These are phyloP conservation scores for Sardina pilchardus DNA, from an alignment of 2,113 vertebrate genomes.

Conservation along the genomic window DNA sequence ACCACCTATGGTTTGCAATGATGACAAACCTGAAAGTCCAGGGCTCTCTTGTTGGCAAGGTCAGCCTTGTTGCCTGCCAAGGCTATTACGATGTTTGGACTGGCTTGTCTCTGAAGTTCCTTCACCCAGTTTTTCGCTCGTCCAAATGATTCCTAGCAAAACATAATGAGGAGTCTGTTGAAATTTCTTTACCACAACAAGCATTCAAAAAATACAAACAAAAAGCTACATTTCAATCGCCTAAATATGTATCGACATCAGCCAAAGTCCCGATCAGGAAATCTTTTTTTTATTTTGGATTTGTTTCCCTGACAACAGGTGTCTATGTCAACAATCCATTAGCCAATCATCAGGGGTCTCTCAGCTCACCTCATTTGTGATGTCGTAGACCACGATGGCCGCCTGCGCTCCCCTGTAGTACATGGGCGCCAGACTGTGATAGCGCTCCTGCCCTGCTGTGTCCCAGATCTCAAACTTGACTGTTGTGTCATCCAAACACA, in stretches of 20 bases:
- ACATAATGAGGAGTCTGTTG: neutral
- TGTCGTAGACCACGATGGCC: slow-evolving; percentile 98
- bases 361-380: slow-evolving; percentile 92
- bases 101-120: slow-evolving; percentile 99
- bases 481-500: slow-evolving; percentile 98
- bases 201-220: neutral
- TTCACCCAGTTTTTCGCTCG: slow-evolving; percentile 99
- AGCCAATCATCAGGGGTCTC: neutral
- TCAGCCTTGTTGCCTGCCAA: slow-evolving; percentile 99
- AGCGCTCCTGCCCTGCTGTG: slow-evolving; percentile 97
- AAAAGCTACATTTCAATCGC: neutral
- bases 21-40: slow-evolving; percentile 92
- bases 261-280: neutral
- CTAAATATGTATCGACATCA: neutral
- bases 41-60: slow-evolving; percentile 93
- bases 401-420: slow-evolving; percentile 99
- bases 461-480: slow-evolving; percentile 99
- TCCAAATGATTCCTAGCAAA: slow-evolving; percentile 91
- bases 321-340: neutral
- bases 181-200: slow-evolving; percentile 41
- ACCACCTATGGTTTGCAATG: no score
- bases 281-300: neutral
- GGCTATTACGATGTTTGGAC: slow-evolving; percentile 99
- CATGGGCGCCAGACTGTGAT: slow-evolving; percentile 99
- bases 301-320: no score